Base-by-base conservation (phyloP, 2,888 invertebrate species). In the Epsilonema sp. region DNA sequence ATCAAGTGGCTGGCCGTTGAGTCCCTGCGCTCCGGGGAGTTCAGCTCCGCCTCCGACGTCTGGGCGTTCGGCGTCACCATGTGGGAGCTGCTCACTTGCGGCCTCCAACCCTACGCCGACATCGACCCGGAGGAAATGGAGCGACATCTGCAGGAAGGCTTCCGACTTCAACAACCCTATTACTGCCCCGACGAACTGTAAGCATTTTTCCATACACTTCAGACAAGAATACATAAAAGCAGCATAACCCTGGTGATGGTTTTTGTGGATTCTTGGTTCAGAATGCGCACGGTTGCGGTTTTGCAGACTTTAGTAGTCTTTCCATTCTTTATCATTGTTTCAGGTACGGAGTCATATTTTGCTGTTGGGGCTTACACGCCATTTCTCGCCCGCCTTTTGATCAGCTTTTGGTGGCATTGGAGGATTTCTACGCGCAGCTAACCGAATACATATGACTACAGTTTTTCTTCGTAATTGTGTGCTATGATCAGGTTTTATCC, bases 131-230 rank as follows among this genome's bases (percentile, higher is more conserved):
- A 87, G 65, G 92, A 97, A 68, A 82, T 97, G 71, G 80, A 79
- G 2, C 80, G 82, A 8, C 86, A 87, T 67, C 73, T 97, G 50
- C 76, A 82, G 56, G 85, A 87, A 63, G 92, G 92, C 2, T 90
- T 85, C 67, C 75, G 94, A 67, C 76, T 94, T 59, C 81, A 84
- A 44, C 92, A 92, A 65, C 94, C 94, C 13, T 79, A 85, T 51
- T 89, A 90, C 70, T 94, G 94, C 65, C 94, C 94, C 0, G 92
- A 94, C 74, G 89, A 94, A 74, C 70, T 94, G 81, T 87, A 71
- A 80, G 82, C 76, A 22, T n/a, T n/a, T n/a, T n/a, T n/a, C n/a
- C n/a, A n/a, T n/a, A n/a, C n/a, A n/a, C n/a, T n/a, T n/a, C n/a
- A n/a, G n/a, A n/a, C n/a, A n/a, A n/a, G n/a, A n/a, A n/a, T n/a